phyloP scores from a whole-genome alignment of 2,888 invertebrate species.

The Ernsta delagoae region DNA sequence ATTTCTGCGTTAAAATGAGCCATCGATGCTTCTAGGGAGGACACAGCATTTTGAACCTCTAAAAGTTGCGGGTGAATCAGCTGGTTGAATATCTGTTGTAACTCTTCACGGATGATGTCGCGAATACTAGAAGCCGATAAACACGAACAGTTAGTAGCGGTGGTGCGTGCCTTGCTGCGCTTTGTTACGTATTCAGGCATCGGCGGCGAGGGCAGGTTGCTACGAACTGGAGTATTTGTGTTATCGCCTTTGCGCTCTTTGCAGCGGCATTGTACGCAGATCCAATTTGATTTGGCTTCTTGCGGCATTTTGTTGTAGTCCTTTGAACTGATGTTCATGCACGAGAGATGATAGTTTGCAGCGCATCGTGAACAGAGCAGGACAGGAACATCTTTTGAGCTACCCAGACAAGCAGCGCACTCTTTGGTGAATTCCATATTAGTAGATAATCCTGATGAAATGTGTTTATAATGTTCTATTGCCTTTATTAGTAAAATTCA shows the following conservation, averaged over 20 bases:
- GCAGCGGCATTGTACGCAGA: not conserved
- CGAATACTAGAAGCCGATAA: conserved; percentile 1
- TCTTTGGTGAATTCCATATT: not conserved
- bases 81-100: not conserved
- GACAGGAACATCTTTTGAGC: not conserved
- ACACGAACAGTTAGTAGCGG: conserved; percentile 5
- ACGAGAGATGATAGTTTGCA: not conserved
- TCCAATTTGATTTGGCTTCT: not conserved
- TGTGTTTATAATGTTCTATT: not conserved
- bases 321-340: not conserved
- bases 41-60: not conserved
- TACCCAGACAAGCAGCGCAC: not conserved
- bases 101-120: conserved; percentile 6
- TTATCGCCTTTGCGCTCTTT: conserved; percentile 16
- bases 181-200: not conserved
- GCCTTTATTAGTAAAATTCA: not conserved
- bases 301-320: conserved; percentile 4
- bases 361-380: not conserved
- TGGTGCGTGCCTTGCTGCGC: not conserved
- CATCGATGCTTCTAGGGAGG: conserved; percentile 1
- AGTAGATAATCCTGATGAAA: not conserved
- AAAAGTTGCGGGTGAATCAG: not conserved
- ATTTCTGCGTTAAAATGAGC: not conserved
- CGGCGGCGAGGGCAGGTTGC: not conserved
- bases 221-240: conserved; percentile 11